A percentile compares a stretch with the other conserved stretches of the same genome.
phyloP scores from a whole-genome alignment of 2,888 invertebrate genomes.

The Meliscaeva auricollis region DNA sequence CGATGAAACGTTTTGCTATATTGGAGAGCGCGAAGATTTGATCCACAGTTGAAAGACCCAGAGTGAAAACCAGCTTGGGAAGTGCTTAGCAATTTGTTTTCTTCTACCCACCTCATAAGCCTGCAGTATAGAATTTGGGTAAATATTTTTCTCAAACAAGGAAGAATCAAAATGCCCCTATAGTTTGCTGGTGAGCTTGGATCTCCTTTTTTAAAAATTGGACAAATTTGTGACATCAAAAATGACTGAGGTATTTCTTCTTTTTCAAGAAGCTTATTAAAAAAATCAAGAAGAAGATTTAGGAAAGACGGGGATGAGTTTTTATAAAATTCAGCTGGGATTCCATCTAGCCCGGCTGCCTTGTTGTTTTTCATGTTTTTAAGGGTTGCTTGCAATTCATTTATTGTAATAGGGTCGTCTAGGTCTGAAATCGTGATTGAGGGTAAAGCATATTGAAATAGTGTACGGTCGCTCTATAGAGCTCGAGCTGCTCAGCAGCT shows the following conservation, averaged over 20 bases:
- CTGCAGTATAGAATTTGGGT: background rate
- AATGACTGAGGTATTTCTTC: background rate
- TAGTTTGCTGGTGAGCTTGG: background rate
- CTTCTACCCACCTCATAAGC: background rate
- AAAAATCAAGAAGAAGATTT: background rate
- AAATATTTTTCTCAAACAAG: background rate
- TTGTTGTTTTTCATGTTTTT: background rate
- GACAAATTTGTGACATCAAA: background rate
- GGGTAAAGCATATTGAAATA: constrained; percentile 31
- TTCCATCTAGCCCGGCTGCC: background rate
- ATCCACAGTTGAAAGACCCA: background rate
- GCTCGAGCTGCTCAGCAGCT: too few relatives aligned
- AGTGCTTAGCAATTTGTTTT: background rate
- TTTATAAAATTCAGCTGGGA: background rate
- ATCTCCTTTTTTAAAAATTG: background rate
- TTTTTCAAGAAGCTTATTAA: background rate
- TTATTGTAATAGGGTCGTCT: too few relatives aligned
- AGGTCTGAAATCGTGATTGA: too few relatives aligned
- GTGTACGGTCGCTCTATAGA: too few relatives aligned
- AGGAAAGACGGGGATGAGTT: background rate
- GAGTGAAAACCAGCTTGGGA: background rate
- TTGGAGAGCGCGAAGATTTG: background rate
- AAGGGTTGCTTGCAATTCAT: too few relatives aligned
- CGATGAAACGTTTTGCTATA: background rate
- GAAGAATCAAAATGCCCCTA: background rate